These are phyloP conservation scores for Rhynchonycteris naso DNA, from an alignment of 2,797 vertebrate species.

Conservation along the genomic window DNA sequence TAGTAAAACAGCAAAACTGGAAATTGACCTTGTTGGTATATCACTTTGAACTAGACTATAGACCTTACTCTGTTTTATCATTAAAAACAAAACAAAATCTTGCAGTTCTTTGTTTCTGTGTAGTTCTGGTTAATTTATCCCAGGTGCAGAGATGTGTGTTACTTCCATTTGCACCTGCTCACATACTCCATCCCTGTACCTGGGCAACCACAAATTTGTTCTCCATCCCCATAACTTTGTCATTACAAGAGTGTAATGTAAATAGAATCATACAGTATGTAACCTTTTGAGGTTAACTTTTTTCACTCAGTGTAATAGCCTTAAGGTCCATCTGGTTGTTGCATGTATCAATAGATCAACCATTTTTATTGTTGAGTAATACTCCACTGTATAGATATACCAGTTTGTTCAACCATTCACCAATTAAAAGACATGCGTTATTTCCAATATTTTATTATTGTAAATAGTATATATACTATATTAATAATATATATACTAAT, in stretches of 20 bases:
- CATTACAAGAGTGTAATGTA: neutral
- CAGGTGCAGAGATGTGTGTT: neutral
- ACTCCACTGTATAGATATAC: neutral
- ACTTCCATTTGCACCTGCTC: neutral
- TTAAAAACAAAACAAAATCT: neutral
- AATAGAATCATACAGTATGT: neutral
- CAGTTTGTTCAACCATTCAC: neutral
- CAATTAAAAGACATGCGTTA: neutral
- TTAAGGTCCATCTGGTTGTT: neutral
- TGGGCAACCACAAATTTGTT: neutral
- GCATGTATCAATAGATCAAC: neutral
- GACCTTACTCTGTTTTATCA: slow-evolving; percentile 7
- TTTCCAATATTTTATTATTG: slow-evolving; percentile 36
- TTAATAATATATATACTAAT: neutral
- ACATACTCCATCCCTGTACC: neutral
- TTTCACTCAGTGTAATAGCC: neutral
- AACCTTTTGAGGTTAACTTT: slow-evolving; percentile 7
- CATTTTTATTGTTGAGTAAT: neutral
- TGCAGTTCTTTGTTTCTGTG: neutral
- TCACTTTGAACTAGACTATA: neutral
- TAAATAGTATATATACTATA: neutral
- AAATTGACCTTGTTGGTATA: slow-evolving; percentile 14
- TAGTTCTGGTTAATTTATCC: slow-evolving; percentile 19
- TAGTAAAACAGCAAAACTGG: neutral
- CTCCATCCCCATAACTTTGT: neutral